phyloP scores from a whole-genome alignment of 1,140 invertebrate species.

The Meloidogyne floridensis region DNA sequence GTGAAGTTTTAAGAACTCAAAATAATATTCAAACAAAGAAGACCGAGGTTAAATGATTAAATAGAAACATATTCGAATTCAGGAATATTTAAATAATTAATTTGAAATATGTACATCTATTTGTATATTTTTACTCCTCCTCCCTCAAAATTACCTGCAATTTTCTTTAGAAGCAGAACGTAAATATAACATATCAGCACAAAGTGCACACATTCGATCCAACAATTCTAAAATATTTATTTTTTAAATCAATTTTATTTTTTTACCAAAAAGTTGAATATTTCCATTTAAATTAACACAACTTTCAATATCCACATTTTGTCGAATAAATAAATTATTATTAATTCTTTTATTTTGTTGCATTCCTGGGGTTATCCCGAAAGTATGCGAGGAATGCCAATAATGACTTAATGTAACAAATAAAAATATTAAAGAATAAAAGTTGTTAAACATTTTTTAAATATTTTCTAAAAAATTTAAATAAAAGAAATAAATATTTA shows the following conservation, averaged over 20 bases:
- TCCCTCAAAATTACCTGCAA: neutral
- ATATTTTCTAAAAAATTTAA: neutral
- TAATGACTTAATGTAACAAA: neutral
- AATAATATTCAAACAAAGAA: too few species aligned
- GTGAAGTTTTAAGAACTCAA: too few species aligned
- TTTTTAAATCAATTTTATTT: too few species aligned
- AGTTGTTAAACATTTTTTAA: neutral
- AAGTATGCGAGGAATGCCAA: slow-evolving; percentile 4
- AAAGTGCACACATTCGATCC: neutral
- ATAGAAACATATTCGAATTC: too few species aligned
- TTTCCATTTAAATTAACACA: slow-evolving; percentile 10
- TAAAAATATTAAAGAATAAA: neutral
- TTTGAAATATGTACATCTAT: too few species aligned
- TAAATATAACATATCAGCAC: slow-evolving; percentile 7
- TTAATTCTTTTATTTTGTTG: slow-evolving; percentile 4
- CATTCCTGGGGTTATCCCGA: neutral
- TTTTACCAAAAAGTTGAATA: slow-evolving; percentile 5
- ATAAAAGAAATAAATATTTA: too few species aligned
- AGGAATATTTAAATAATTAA: too few species aligned
- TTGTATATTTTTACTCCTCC: too few species aligned
- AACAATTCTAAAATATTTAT: neutral
- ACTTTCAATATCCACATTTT: neutral
- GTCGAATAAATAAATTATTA: neutral
- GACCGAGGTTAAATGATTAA: too few species aligned
- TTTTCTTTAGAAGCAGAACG: neutral